Evolutionary conservation across 2,888 invertebrate species (phyloP), one percentile per base, ranked within the genome.

Genomic region (Unio pictorum): DNA sequence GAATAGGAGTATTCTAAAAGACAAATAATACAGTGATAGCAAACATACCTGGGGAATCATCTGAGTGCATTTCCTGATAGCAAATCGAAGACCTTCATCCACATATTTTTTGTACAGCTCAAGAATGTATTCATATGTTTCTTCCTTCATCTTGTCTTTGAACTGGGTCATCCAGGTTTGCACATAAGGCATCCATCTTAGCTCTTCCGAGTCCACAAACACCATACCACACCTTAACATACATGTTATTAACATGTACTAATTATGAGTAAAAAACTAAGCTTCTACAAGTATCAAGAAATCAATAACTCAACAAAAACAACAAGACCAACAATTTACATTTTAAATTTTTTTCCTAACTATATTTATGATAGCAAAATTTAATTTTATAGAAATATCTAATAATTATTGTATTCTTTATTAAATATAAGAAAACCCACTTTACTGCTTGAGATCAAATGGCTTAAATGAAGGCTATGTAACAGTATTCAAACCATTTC

Each of bases 201-300:
- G 91, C 84, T 96, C 96, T 4, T 93, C 92, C 0, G 96, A 93
- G 88, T 97, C 96, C 15, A 96, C 93, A 88, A 95, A 97, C 3
- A 97, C 96, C 96, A 97, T 97, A 64, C 96, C 96, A 90, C 90
- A 90, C 73, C 90, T 88, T 66, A 7, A 65, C 67, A 64, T 71
- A 61, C 54, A 62, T 1, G 18, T 62, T 45, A 60, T 28, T 28
- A 26, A 67, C 15, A 11, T 45, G 4, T 45, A 15, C 6, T 55
- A 20, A n/a, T 30, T 23, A 64, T 23, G 30, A 59, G 20, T 8
- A 4, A 26, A 23, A 11, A 7, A 34, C 0, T 4, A 26, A 17
- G 55, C 28, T 8, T 18, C 30, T 23, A 17, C 15, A 17, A 6
- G 26, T 28, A 7, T 60, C 17, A 20, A 28, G 15, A 17, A 60